These are phyloP conservation scores for Mungos mungo DNA, from an alignment of 2,113 vertebrate species.

Conservation along the genomic window DNA sequence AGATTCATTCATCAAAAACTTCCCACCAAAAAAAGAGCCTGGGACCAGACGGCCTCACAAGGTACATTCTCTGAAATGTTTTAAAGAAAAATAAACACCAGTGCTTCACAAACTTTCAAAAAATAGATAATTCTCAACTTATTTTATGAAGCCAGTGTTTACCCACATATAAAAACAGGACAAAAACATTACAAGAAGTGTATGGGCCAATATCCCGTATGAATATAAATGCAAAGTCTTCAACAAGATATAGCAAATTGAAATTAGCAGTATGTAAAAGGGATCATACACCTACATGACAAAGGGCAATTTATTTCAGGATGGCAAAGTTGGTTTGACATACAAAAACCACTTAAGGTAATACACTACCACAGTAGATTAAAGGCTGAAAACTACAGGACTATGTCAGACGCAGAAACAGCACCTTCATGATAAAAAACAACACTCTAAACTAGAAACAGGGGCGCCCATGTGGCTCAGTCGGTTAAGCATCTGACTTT, in stretches of 20 bases:
- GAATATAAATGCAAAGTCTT: neutral
- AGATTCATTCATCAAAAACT: neutral
- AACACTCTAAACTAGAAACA: neutral
- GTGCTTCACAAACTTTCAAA: conserved; percentile 9
- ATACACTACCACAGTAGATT: neutral
- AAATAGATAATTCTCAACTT: neutral
- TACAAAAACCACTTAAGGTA: neutral
- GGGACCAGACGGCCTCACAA: neutral
- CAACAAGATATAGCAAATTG: neutral
- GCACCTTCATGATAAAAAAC: neutral
- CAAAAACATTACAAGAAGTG: neutral
- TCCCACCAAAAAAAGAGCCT: neutral
- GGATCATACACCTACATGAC: neutral
- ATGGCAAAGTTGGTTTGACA: neutral
- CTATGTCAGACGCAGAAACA: neutral
- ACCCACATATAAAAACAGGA: neutral
- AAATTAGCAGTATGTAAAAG: neutral
- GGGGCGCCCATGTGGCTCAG: too few species aligned
- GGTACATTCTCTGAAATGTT: neutral
- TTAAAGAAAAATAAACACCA: neutral
- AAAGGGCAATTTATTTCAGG: neutral
- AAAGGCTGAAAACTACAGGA: neutral
- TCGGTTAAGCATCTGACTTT: too few species aligned
- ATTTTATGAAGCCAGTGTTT: neutral
- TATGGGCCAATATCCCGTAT: neutral